Evolutionary conservation across 2,797 vertebrate genomes (phyloP).

Genomic region (Perodicticus potto): DNA sequence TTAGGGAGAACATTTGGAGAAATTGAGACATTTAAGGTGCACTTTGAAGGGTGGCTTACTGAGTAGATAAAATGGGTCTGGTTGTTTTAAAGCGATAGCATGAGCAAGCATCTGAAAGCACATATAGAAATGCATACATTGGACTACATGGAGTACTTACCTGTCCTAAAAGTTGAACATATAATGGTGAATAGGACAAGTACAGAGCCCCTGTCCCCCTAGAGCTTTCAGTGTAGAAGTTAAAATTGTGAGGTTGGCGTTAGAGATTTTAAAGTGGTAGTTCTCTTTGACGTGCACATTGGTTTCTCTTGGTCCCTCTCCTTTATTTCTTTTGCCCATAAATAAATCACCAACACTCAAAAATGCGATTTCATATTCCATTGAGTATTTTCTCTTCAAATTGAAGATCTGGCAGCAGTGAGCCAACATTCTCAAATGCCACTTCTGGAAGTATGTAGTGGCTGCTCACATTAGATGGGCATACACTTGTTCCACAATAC

Average conservation of each 20-base stretch:
- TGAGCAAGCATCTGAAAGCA: conserved; percentile 1
- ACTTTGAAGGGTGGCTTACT: conserved; percentile 18
- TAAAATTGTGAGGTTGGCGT: background rate
- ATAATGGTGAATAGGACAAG: background rate
- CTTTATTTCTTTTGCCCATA: background rate
- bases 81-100: conserved; percentile 37
- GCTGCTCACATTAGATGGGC: background rate
- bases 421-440: background rate
- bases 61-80: background rate
- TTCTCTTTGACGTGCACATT: background rate
- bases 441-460: background rate
- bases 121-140: background rate
- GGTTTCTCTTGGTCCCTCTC: background rate
- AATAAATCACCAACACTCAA: conserved; percentile 4
- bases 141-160: background rate
- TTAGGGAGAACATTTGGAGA: background rate
- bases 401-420: background rate
- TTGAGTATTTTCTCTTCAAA: background rate
- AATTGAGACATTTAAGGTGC: background rate
- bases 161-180: background rate
- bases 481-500: background rate
- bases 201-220: background rate
- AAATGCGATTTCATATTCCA: background rate
- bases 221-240: conserved; percentile 15
- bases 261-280: background rate